These are phyloP conservation scores for Hippocampus guttulatus DNA, from an alignment of 2,113 vertebrate genomes.

Conservation along the genomic window DNA sequence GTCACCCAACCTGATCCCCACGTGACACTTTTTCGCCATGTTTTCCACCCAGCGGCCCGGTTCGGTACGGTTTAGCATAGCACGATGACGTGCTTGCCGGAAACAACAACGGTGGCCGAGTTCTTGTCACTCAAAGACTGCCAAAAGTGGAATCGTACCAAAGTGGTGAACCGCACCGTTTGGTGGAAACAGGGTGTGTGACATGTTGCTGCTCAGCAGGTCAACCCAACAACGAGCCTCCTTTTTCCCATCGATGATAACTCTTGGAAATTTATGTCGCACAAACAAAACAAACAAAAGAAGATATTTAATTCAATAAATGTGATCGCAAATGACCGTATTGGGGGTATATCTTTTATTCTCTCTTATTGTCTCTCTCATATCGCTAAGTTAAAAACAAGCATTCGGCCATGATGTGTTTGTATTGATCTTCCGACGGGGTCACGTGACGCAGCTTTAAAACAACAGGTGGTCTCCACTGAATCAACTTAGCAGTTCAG, in stretches of 20 bases:
- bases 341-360: no score
- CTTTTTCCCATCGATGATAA: conserved; percentile 6
- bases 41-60: background rate
- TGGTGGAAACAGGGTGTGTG: background rate
- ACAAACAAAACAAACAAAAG: conserved; percentile 22
- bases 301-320: conserved; percentile 60
- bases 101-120: no score
- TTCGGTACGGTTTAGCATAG: background rate
- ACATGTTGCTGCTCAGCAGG: conserved; percentile 13
- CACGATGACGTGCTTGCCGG: no score
- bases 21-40: background rate
- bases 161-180: background rate
- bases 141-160: background rate
- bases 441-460: background rate
- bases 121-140: no score
- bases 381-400: background rate
- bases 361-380: background rate
- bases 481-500: background rate
- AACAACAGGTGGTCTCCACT: background rate
- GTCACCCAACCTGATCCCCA: background rate
- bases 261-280: conserved; percentile 27
- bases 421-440: background rate
- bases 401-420: background rate
- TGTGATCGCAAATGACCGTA: conserved; percentile 3
- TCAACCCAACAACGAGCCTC: conserved; percentile 11